Evolutionary conservation across 30 jellyfish, hydroid and myxozoan genomes (phyloP).

Genomic region (Chrysaora quinquecirrha): DNA sequence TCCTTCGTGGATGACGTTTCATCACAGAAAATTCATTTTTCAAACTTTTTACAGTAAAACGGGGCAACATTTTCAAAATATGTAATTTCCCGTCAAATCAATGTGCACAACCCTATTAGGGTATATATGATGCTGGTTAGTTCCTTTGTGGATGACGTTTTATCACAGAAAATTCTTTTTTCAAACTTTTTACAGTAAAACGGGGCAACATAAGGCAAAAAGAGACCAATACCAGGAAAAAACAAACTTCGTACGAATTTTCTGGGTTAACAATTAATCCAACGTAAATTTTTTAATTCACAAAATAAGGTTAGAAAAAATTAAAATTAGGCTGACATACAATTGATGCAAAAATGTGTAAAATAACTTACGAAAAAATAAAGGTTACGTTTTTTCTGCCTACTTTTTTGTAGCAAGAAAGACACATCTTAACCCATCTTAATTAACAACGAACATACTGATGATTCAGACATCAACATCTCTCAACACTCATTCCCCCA

Average conservation of each 20-base stretch:
- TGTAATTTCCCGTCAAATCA: not conserved
- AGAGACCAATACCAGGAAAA: not conserved
- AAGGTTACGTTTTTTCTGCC: too few species aligned
- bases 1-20: not conserved
- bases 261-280: not conserved
- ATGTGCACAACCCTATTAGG: not conserved
- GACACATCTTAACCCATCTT: too few species aligned
- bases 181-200: not conserved
- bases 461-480: too few species aligned
- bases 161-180: not conserved
- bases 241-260: not conserved
- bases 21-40: not conserved
- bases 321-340: not conserved
- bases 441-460: too few species aligned
- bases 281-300: not conserved
- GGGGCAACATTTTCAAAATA: not conserved
- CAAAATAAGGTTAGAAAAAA: not conserved
- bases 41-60: not conserved
- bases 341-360: too few species aligned
- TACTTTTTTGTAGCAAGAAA: too few species aligned
- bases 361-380: too few species aligned
- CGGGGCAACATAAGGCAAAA: not conserved
- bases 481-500: too few species aligned
- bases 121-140: not conserved
- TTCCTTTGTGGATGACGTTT: not conserved